A percentile compares a stretch with the other conserved stretches of the same genome.
phyloP scores from a whole-genome alignment of 2,797 vertebrate genomes.

The Scyliorhinus canicula region DNA sequence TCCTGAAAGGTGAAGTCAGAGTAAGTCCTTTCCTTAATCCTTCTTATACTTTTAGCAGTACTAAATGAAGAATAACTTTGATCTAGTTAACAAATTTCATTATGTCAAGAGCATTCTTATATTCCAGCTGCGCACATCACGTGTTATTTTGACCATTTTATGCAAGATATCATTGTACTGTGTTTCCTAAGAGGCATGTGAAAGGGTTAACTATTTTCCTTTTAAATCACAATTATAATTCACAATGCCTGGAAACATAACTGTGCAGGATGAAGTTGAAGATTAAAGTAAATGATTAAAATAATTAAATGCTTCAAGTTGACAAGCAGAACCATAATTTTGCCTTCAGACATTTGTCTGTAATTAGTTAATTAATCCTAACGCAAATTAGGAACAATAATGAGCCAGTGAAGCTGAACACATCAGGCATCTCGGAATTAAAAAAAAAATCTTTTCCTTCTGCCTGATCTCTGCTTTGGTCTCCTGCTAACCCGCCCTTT shows the following conservation, averaged over 20 bases:
- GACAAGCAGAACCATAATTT: slow-evolving; percentile 94
- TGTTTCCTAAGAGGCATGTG: slow-evolving; percentile 2
- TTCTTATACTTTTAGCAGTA: background rate
- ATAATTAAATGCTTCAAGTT: slow-evolving; percentile 99
- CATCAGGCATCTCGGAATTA: slow-evolving; percentile 83
- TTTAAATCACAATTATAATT: slow-evolving; percentile 38
- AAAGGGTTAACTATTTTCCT: slow-evolving; percentile 32
- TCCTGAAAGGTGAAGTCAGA: background rate
- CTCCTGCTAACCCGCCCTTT: slow-evolving; percentile 4
- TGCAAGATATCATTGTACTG: background rate
- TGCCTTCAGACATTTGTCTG: slow-evolving; percentile 98
- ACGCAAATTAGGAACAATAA: slow-evolving; percentile 99
- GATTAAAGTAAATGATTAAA: slow-evolving; percentile 99
- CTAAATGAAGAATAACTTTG: slow-evolving; percentile 17
- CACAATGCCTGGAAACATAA: slow-evolving; percentile 34
- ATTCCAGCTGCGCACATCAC: background rate
- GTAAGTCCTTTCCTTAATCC: background rate
- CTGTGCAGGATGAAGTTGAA: slow-evolving; percentile 56
- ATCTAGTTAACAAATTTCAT: background rate
- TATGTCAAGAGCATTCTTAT: background rate
- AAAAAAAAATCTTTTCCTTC: slow-evolving; percentile 43
- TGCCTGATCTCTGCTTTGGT: slow-evolving; percentile 11
- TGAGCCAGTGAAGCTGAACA: slow-evolving; percentile 98
- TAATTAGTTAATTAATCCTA: slow-evolving; percentile 99
- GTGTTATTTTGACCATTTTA: background rate